Base-by-base conservation (phyloP, 2,888 invertebrate species). In the Crocallis elinguaria region DNA sequence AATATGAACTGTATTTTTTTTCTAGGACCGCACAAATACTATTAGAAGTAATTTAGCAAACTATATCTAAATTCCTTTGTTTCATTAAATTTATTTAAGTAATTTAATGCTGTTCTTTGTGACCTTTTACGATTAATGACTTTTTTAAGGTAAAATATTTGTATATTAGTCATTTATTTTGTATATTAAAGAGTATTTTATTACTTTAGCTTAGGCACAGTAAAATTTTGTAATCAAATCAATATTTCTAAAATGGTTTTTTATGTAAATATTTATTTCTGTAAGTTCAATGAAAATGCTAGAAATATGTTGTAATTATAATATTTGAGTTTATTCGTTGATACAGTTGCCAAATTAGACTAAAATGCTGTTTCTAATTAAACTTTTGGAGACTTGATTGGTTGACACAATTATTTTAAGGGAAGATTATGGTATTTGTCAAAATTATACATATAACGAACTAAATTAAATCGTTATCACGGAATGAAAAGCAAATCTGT, bases 31-130 rank as follows among this genome's bases (percentile, higher is more conserved):
- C 53, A 49, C 52, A 55, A 30, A 52, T 43, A 62, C 54, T 62
- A 60, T 35, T 65, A 66, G 58, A 17, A 38, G 50, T 64, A 64
- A 67, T 63, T 66, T 63, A 67, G 64, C 66, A 66, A 64, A 66
- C 39, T 58, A 53, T 57, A 58, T 36, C 49, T 48, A 50, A 35
- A 45, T 43, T 49, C 45, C 17, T 32, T 32, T 30, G 1, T 2
- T 7, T 21, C 1, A 12, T 3, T 8, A 14, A 13, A 38, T 21
- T 41, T 1, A 12, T 21, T 32, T 9, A 29, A 27, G 7, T n/a
- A 16, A 16, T 38, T 25, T 32, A 21, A 17, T 29, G 33, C 41
- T 52, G 44, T 43, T 46, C 30, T 54, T 19, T 48, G 33, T 54
- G 43, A 44, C 35, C 51, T 36, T 36, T 46, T 41, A 43, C 13